Evolutionary conservation across 2,797 vertebrate species (phyloP).

Genomic region (Spheniscus humboldti): DNA sequence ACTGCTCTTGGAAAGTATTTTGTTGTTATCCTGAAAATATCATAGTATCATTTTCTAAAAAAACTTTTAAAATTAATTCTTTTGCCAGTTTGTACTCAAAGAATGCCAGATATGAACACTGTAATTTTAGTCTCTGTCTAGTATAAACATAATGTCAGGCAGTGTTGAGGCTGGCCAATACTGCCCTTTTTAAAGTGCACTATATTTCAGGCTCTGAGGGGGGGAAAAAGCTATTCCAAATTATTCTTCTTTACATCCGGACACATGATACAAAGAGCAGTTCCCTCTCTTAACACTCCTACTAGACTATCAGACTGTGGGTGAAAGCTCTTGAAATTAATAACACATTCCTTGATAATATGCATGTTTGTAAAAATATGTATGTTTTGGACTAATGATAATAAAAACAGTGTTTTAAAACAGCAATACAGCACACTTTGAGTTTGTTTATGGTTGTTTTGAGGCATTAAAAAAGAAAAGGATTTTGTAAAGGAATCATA

Average conservation of each 20-base stretch:
- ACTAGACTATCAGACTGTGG: neutral
- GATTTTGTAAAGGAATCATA: neutral
- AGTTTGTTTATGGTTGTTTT: neutral
- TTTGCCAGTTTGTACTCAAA: slow-evolving; percentile 46
- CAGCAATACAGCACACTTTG: neutral
- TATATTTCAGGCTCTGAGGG: slow-evolving; percentile 48
- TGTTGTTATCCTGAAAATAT: slow-evolving; percentile 3
- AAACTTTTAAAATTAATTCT: slow-evolving; percentile 34
- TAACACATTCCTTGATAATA: neutral
- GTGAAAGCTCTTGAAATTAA: neutral
- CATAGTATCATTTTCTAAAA: neutral
- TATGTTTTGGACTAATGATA: neutral
- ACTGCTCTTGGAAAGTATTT: neutral
- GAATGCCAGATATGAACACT: slow-evolving; percentile 59
- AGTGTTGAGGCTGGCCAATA: slow-evolving; percentile 60
- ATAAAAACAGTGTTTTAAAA: neutral
- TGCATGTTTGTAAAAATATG: neutral
- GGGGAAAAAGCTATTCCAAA: neutral
- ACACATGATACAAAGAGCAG: neutral
- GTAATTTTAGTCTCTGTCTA: slow-evolving; percentile 60
- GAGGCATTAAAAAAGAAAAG: neutral
- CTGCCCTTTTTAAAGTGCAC: slow-evolving; percentile 55
- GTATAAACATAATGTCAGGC: slow-evolving; percentile 70
- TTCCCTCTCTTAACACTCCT: neutral
- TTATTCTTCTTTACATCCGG: slow-evolving; percentile 14